Conservation (phyloP, 2,888 invertebrate genomes). For the Lampropteryx suffumata region DNA sequence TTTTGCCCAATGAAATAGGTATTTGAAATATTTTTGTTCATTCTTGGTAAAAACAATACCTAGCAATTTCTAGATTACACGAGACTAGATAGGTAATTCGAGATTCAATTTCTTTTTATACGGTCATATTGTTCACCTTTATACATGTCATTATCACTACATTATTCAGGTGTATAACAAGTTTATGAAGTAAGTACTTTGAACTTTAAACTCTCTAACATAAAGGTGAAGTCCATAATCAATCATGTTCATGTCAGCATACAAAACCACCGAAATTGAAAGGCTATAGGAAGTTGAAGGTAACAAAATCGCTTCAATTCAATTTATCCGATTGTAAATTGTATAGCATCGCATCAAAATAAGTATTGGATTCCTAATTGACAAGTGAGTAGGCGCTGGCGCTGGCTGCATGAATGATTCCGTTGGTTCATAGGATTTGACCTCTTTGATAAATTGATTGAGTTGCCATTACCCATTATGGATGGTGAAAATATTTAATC, state of each 20-base stretch:
- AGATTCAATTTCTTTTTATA: too few relatives aligned
- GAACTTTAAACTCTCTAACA: constrained; percentile 10
- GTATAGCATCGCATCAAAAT: constrained; percentile 12
- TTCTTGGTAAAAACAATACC: too few relatives aligned
- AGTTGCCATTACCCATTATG: constrained; percentile 17
- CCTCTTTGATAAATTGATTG: constrained; percentile 28
- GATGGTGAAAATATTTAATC: constrained; percentile 6
- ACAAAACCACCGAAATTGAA: constrained; percentile 14
- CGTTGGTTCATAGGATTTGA: constrained; percentile 21
- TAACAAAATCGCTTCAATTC: constrained; percentile 20
- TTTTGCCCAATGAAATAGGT: too few relatives aligned
- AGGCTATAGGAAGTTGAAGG: constrained; percentile 18
- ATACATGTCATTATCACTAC: too few relatives aligned
- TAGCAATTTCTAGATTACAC: too few relatives aligned
- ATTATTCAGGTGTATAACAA: too few relatives aligned
- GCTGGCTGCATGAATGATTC: constrained; percentile 24
- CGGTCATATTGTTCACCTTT: too few relatives aligned
- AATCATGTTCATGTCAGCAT: constrained; percentile 13
- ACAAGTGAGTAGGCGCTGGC: constrained; percentile 27
- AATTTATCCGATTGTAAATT: constrained; percentile 23
- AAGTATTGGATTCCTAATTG: constrained; percentile 26
- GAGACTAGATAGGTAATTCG: too few relatives aligned
- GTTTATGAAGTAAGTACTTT: constrained; percentile 2
- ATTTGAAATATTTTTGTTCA: too few relatives aligned
- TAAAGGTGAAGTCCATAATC: constrained; percentile 4